Conservation (phyloP, 2,888 invertebrate species). For the Euplagia quadripunctaria region DNA sequence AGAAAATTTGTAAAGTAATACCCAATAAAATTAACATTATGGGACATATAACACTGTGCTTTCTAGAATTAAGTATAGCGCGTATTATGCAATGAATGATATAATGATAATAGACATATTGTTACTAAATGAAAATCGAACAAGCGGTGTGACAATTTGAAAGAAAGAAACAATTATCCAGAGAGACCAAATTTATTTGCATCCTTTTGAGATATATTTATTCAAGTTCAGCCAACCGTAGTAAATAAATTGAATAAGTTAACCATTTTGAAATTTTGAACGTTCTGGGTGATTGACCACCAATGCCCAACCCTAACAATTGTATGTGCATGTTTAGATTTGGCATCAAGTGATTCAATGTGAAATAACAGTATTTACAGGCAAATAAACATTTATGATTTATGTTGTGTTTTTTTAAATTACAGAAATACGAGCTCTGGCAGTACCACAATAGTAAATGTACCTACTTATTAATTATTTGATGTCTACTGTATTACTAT, state of each 20-base stretch:
- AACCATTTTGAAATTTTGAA: background rate
- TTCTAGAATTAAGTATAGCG: too few species aligned
- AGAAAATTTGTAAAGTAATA: too few species aligned
- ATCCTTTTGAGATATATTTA: too few species aligned
- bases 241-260: constrained; percentile 7
- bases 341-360: background rate
- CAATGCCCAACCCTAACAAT: constrained; percentile 17
- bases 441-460: background rate
- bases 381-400: background rate
- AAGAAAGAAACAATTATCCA: too few species aligned
- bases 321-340: background rate
- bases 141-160: too few species aligned
- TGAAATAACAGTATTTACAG: background rate
- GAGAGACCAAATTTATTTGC: too few species aligned
- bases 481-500: background rate
- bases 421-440: background rate
- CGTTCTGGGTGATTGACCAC: constrained; percentile 33
- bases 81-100: too few species aligned
- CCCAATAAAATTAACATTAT: too few species aligned
- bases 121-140: too few species aligned
- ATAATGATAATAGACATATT: too few species aligned
- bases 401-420: background rate
- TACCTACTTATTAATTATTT: background rate
- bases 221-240: background rate
- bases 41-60: too few species aligned